Evolutionary conservation across 2,113 vertebrate species (phyloP).

Genomic region (Perccottus glenii): DNA sequence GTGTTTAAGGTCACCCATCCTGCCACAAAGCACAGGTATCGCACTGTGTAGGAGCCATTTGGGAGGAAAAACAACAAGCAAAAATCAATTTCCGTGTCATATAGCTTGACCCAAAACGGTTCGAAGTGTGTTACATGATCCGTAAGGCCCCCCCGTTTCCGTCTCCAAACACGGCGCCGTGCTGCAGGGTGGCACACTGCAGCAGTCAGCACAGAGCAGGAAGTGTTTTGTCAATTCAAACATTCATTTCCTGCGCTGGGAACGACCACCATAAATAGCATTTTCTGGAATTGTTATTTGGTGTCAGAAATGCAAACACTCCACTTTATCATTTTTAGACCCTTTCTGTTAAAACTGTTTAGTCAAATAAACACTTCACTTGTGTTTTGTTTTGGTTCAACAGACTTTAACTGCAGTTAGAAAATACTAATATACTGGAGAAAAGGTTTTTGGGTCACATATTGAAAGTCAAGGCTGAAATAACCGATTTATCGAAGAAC

Average conservation of each 20-base stretch:
- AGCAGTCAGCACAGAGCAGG: slow-evolving; percentile 33
- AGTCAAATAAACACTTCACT: slow-evolving; percentile 7
- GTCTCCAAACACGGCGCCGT: slow-evolving; percentile 57
- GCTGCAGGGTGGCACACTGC: slow-evolving; percentile 35
- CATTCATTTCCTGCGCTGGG: slow-evolving; percentile 33
- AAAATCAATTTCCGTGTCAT: slow-evolving; percentile 65
- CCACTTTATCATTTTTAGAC: background rate
- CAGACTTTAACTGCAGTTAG: background rate
- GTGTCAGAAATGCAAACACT: slow-evolving; percentile 16
- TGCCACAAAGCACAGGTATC: slow-evolving; percentile 17
- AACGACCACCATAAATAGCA: slow-evolving; percentile 1
- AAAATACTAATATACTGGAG: too few species aligned
- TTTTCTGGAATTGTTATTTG: slow-evolving; percentile 12
- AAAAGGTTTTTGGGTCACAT: too few species aligned
- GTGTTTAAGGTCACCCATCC: slow-evolving; percentile 25
- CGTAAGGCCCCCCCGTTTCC: slow-evolving; percentile 53
- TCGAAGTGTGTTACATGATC: slow-evolving; percentile 68
- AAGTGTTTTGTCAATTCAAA: slow-evolving; percentile 44
- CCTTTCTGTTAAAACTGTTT: slow-evolving; percentile 6
- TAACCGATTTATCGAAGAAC: too few species aligned
- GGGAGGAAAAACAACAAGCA: slow-evolving; percentile 49
- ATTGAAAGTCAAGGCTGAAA: too few species aligned
- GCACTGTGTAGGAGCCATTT: slow-evolving; percentile 24
- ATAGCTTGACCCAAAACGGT: slow-evolving; percentile 50
- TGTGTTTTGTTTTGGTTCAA: background rate